Conservation (phyloP, 92 coral and sea anemone genomes). For the Parazoanthus atlanticus region DNA sequence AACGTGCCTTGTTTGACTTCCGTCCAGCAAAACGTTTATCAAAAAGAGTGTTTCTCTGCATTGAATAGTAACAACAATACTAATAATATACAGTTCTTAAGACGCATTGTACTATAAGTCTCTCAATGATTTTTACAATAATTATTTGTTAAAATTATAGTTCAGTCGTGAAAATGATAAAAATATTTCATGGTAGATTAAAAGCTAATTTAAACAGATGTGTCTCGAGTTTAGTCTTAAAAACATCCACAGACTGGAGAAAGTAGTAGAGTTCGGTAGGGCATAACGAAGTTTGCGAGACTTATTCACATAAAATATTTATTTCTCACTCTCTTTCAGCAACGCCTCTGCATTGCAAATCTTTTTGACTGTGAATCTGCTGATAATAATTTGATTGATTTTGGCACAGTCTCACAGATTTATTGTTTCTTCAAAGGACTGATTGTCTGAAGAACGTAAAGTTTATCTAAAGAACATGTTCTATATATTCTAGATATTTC, state of each 20-base stretch:
- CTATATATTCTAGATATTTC: slow-evolving; percentile 30
- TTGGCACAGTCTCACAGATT: background rate
- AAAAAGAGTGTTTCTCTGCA: background rate
- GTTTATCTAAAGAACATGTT: background rate
- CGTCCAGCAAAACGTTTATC: background rate
- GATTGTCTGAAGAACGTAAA: background rate
- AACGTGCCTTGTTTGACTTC: background rate
- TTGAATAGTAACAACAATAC: background rate
- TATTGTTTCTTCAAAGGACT: background rate
- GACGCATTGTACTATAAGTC: no score
- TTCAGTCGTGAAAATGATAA: no score
- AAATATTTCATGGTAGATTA: no score
- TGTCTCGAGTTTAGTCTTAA: no score
- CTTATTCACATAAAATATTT: background rate
- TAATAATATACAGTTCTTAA: no score
- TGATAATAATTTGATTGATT: background rate
- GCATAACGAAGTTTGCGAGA: background rate
- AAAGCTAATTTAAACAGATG: no score
- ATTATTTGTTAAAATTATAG: no score
- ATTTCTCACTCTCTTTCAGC: background rate
- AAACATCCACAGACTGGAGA: no score
- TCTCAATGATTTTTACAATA: no score
- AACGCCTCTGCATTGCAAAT: slow-evolving; percentile 3
- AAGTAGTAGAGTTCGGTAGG: no score
- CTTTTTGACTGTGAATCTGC: background rate